These are phyloP conservation scores for Rhinopomastus cyanomelas DNA, from an alignment of 2,113 vertebrate genomes.

Conservation along the genomic window DNA sequence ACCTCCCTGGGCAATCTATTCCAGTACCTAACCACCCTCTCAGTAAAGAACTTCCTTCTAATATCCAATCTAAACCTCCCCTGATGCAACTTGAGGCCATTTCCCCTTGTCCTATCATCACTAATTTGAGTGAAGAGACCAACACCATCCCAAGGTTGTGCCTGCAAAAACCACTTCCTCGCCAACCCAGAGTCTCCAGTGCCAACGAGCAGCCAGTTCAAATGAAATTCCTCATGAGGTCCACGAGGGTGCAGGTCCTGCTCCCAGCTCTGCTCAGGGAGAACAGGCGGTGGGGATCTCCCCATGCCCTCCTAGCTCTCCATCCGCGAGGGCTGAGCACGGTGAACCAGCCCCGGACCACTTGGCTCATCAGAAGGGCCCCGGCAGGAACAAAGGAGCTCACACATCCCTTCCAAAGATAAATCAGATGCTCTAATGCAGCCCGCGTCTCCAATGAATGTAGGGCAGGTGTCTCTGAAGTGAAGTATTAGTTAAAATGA, in stretches of 20 bases:
- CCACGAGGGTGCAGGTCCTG: background rate
- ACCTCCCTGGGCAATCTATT: too few species aligned
- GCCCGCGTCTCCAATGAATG: constrained; percentile 65
- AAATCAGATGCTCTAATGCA: constrained; percentile 65
- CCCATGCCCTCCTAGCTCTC: background rate
- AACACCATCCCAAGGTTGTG: background rate
- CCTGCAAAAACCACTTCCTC: background rate
- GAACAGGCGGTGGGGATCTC: background rate
- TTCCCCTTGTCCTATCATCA: too few species aligned
- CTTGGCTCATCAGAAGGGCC: background rate
- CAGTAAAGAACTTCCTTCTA: too few species aligned
- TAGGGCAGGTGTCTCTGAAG: constrained; percentile 71
- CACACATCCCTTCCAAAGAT: constrained; percentile 41
- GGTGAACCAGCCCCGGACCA: accelerated
- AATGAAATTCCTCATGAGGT: too few species aligned
- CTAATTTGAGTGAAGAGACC: too few species aligned
- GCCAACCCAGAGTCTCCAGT: accelerated
- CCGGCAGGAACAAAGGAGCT: constrained; percentile 43
- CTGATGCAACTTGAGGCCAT: too few species aligned
- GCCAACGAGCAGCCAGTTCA: accelerated
- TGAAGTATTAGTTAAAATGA: constrained; percentile 76
- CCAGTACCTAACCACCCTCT: too few species aligned
- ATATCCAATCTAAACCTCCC: too few species aligned
- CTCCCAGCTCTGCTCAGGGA: background rate
- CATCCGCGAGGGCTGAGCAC: background rate